phyloP scores from a whole-genome alignment of 1,140 invertebrate genomes.

The Bombus pascuorum region DNA sequence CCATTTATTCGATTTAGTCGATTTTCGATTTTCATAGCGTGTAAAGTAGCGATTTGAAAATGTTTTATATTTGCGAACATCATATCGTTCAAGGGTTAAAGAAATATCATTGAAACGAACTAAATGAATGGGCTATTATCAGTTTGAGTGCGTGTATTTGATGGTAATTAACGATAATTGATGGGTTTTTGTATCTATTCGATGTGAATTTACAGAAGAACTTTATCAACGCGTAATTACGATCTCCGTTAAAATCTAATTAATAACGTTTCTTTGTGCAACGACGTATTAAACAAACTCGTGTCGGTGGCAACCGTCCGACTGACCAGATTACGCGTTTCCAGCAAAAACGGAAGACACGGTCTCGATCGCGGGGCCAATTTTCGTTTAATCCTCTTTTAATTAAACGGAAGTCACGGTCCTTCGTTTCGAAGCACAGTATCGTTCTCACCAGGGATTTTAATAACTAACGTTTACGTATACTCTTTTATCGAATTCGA shows the following conservation, averaged over 20 bases:
- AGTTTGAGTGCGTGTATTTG: background rate
- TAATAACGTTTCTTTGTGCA: background rate
- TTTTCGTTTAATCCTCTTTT: background rate
- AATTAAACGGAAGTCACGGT: constrained; percentile 3
- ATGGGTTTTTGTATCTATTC: background rate
- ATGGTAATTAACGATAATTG: background rate
- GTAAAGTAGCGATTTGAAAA: too few species aligned
- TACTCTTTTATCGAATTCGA: background rate
- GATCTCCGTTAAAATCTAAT: background rate
- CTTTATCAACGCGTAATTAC: background rate
- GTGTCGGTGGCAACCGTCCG: background rate
- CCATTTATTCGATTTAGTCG: too few species aligned
- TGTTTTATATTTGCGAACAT: too few species aligned
- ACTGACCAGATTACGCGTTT: too few species aligned
- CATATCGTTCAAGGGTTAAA: too few species aligned
- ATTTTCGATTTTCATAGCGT: too few species aligned
- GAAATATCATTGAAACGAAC: background rate
- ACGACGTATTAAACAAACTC: background rate
- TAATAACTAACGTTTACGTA: constrained; percentile 25
- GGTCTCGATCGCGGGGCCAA: background rate
- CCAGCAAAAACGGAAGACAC: background rate
- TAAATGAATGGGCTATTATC: background rate
- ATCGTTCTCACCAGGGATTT: background rate
- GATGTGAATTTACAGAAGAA: background rate
- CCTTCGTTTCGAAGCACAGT: background rate